Evolutionary conservation across 1,140 invertebrate genomes (phyloP).

Genomic region (Nephila pilipes): DNA sequence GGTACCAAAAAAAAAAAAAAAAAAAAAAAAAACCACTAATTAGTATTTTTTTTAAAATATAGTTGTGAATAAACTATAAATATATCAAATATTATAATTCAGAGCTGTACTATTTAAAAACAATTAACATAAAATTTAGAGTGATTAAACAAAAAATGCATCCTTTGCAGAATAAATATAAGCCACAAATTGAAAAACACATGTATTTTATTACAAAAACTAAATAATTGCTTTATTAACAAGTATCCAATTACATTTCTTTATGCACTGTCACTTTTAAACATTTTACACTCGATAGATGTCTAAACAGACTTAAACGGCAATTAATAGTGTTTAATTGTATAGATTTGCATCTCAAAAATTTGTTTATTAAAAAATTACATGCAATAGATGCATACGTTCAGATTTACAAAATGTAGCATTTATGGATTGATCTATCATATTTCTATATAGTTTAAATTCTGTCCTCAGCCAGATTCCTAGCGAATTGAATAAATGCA

Average conservation of each 20-base stretch:
- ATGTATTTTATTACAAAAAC: slow-evolving; percentile 42
- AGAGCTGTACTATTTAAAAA: too few species aligned
- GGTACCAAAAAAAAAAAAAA: too few species aligned
- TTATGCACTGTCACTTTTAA: slow-evolving; percentile 33
- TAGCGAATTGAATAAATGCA: not conserved
- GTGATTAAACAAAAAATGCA: not conserved
- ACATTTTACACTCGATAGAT: slow-evolving; percentile 27
- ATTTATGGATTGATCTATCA: not conserved
- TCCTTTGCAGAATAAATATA: not conserved
- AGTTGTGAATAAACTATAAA: too few species aligned
- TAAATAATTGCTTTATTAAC: slow-evolving; percentile 64
- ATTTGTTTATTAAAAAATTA: slow-evolving; percentile 35
- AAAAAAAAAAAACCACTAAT: too few species aligned
- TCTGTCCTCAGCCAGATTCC: not conserved
- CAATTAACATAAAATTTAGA: too few species aligned
- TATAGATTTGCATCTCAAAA: slow-evolving; percentile 48
- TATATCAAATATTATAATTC: too few species aligned
- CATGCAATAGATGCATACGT: not conserved
- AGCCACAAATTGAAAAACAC: not conserved
- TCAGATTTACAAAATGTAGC: slow-evolving; percentile 8
- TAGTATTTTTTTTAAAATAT: too few species aligned
- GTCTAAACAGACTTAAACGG: slow-evolving; percentile 13
- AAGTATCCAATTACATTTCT: slow-evolving; percentile 49
- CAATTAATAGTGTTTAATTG: slow-evolving; percentile 43
- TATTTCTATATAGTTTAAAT: slow-evolving; percentile 15